These are phyloP conservation scores for Tretioscincus oriximinensis DNA, from an alignment of 2,113 vertebrate genomes.

Conservation along the genomic window DNA sequence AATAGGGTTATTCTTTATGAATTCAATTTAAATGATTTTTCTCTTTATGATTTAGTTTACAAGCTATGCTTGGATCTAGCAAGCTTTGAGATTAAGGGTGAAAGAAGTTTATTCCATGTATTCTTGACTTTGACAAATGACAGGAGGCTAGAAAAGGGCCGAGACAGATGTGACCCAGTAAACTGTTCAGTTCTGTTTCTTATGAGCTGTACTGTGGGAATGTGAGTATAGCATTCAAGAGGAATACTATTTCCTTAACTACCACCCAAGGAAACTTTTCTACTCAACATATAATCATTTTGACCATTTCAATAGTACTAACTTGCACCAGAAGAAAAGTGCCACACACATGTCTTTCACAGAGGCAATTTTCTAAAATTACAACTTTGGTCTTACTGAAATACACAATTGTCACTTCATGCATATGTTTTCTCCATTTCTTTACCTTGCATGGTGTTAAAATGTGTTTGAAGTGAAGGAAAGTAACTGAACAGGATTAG, in stretches of 20 bases:
- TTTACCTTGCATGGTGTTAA: neutral
- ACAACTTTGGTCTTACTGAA: neutral
- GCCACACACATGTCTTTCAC: slow-evolving; percentile 17
- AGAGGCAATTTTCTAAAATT: slow-evolving; percentile 7
- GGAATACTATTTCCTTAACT: slow-evolving; percentile 54
- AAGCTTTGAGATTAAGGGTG: slow-evolving; percentile 23
- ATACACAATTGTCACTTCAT: neutral
- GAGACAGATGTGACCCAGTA: slow-evolving; percentile 62
- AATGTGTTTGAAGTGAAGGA: neutral
- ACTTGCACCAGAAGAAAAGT: slow-evolving; percentile 27
- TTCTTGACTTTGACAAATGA: slow-evolving; percentile 36
- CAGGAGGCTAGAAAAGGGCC: slow-evolving; percentile 36
- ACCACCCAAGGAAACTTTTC: slow-evolving; percentile 56
- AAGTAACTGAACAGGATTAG: rapidly evolving
- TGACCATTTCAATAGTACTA: neutral
- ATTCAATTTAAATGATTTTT: slow-evolving; percentile 7
- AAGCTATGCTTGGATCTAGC: neutral
- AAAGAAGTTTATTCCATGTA: slow-evolving; percentile 9
- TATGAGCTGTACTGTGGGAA: slow-evolving; percentile 20
- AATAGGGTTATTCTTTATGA: neutral
- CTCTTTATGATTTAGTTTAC: slow-evolving; percentile 37
- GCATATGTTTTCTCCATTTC: neutral
- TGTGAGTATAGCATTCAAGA: slow-evolving; percentile 32
- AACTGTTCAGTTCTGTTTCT: slow-evolving; percentile 48
- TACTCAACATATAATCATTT: slow-evolving; percentile 23